Conservation (phyloP, 2,888 invertebrate species). For the Melinaea marsaeus region DNA sequence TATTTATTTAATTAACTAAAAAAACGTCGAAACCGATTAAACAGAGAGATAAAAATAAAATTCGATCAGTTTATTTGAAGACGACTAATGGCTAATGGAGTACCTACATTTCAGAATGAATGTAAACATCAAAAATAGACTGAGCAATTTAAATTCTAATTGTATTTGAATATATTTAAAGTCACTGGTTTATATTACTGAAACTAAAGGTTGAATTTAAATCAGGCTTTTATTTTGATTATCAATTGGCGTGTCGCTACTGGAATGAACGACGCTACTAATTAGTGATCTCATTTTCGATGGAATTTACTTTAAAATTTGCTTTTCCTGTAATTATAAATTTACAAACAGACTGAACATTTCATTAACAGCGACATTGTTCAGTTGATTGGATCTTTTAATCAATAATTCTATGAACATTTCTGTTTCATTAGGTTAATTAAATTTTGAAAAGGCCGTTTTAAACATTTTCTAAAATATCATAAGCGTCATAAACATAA, state of each 20-base stretch:
- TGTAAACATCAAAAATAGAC: too few species aligned
- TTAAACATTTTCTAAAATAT: slow-evolving; percentile 16
- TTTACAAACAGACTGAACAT: slow-evolving; percentile 33
- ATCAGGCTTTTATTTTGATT: slow-evolving; percentile 25
- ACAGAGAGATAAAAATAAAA: too few species aligned
- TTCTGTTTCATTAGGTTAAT: slow-evolving; percentile 10
- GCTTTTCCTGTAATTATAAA: slow-evolving; percentile 34
- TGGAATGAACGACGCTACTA: slow-evolving; percentile 28
- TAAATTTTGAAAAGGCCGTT: slow-evolving; percentile 13
- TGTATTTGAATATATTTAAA: too few species aligned
- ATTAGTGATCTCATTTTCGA: slow-evolving; percentile 35
- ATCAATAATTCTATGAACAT: slow-evolving; percentile 23
- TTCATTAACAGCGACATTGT: slow-evolving; percentile 32
- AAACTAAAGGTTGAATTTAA: neutral
- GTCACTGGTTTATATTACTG: neutral
- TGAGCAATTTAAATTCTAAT: too few species aligned
- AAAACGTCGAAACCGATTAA: too few species aligned
- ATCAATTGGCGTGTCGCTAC: slow-evolving; percentile 26
- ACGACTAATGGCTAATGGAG: too few species aligned
- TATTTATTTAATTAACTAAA: too few species aligned
- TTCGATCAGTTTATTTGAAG: too few species aligned
- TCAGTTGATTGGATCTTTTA: slow-evolving; percentile 30
- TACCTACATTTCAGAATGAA: too few species aligned
- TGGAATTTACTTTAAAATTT: slow-evolving; percentile 32
- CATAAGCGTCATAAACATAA: slow-evolving; percentile 7